A percentile compares a stretch with the other conserved stretches of the same genome.
Conservation (phyloP, 2,888 invertebrate genomes). For the Dynastes tityus region DNA sequence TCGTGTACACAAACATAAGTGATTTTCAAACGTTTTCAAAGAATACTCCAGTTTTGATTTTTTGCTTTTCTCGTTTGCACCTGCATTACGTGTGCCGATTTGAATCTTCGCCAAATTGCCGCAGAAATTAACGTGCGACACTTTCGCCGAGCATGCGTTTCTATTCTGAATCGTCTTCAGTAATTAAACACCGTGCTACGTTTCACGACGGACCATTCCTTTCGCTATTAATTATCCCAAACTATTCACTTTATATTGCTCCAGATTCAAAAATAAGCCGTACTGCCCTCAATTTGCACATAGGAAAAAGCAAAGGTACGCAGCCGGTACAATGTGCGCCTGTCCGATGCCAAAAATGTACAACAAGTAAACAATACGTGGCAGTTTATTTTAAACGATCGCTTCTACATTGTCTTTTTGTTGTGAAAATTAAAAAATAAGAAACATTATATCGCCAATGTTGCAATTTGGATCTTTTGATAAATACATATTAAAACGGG, state of each 20-base stretch:
- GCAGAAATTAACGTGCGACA: conserved; percentile 11
- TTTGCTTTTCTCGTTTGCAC: conserved; percentile 12
- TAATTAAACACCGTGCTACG: conserved; percentile 19
- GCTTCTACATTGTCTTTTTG: too few relatives aligned
- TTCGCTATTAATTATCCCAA: conserved; percentile 39
- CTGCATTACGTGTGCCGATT: conserved; percentile 34
- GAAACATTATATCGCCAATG: too few relatives aligned
- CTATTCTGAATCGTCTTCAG: not conserved
- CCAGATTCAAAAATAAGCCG: conserved; percentile 35
- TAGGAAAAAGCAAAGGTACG: conserved; percentile 18
- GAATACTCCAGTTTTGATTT: not conserved
- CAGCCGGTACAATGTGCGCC: not conserved
- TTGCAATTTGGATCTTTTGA: too few relatives aligned
- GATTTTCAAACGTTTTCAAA: too few relatives aligned
- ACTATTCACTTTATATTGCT: conserved; percentile 20
- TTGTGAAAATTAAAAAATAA: too few relatives aligned
- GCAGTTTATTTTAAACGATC: conserved; percentile 7
- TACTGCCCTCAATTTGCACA: conserved; percentile 30
- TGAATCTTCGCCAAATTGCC: conserved; percentile 24
- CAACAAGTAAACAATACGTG: conserved; percentile 5
- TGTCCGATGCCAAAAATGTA: conserved; percentile 29
- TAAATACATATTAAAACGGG: too few relatives aligned
- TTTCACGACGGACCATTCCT: conserved; percentile 18
- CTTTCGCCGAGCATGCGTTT: conserved; percentile 13
- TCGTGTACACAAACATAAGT: too few relatives aligned